These are phyloP conservation scores for Thymallus thymallus DNA, from an alignment of 2,113 vertebrate species.

Conservation along the genomic window DNA sequence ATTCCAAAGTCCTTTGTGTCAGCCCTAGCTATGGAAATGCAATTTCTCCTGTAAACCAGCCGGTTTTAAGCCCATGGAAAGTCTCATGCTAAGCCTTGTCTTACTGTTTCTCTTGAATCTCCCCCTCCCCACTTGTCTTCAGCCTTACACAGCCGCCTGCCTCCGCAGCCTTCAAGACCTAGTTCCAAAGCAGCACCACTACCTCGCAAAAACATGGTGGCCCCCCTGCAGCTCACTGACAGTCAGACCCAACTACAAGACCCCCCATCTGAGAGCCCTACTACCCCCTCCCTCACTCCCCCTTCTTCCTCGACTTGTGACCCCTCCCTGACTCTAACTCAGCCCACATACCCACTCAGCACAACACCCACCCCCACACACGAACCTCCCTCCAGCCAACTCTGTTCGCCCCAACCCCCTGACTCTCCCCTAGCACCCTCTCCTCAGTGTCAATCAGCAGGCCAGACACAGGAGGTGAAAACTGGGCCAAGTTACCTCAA, in stretches of 20 bases:
- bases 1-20: neutral
- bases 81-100: neutral
- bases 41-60: neutral
- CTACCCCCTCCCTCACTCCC: neutral
- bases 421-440: neutral
- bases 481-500: neutral
- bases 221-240: constrained; percentile 6
- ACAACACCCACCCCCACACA: neutral
- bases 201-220: constrained; percentile 35
- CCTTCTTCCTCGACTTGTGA: neutral
- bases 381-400: neutral
- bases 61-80: no score
- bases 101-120: constrained; percentile 2
- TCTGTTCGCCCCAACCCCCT: neutral
- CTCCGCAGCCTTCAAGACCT: constrained; percentile 49
- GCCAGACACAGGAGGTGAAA: constrained; percentile 13
- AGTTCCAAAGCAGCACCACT: constrained; percentile 47
- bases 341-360: neutral
- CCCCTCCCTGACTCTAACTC: neutral
- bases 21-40: no score
- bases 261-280: neutral
- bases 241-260: constrained; percentile 12
- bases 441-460: constrained; percentile 11
- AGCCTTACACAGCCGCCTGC: constrained; percentile 49
- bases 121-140: constrained; percentile 16